Evolutionary conservation across 2,113 vertebrate species (phyloP).

Genomic region (Nibea coibor): DNA sequence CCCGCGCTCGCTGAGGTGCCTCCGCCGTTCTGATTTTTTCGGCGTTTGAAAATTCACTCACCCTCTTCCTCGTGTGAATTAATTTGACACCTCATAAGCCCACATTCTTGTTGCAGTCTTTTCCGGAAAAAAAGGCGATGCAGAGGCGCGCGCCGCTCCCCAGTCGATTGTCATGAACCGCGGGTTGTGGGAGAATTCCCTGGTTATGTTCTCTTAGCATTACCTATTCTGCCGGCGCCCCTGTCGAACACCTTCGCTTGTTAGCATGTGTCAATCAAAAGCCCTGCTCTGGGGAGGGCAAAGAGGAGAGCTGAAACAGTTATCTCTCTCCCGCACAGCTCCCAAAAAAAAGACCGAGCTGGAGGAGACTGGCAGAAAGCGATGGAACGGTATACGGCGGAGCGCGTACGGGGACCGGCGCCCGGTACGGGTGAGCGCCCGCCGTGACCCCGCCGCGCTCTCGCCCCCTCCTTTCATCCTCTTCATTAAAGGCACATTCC

Average conservation of each 20-base stretch:
- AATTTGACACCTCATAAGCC: conserved; percentile 54
- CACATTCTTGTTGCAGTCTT: conserved; percentile 29
- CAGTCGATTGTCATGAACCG: conserved; percentile 36
- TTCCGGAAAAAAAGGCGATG: conserved; percentile 17
- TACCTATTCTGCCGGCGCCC: conserved; percentile 65
- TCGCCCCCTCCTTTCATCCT: conserved; percentile 36
- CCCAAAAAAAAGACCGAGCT: conserved; percentile 1
- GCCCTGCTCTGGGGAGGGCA: conserved; percentile 53
- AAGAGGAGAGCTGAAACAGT: conserved; percentile 52
- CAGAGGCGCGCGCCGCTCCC: conserved; percentile 24
- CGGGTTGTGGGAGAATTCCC: conserved; percentile 66
- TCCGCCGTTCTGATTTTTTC: conserved; percentile 3
- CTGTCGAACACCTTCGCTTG: conserved; percentile 75
- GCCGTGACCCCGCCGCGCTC: conserved; percentile 46
- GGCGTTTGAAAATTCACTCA: background rate
- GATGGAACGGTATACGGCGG: background rate
- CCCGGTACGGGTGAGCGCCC: conserved; percentile 22
- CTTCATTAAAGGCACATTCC: conserved; percentile 79
- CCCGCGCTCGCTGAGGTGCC: background rate
- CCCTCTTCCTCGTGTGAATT: conserved; percentile 25
- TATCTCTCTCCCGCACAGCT: conserved; percentile 63
- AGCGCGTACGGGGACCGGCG: background rate
- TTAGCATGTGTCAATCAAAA: conserved; percentile 84
- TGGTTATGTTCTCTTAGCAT: conserved; percentile 63
- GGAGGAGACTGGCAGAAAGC: background rate